A percentile compares a stretch with the other conserved stretches of the same genome.
These are phyloP conservation scores for Zophobas atratus DNA, from an alignment of 1,140 invertebrate species.

Conservation along the genomic window DNA sequence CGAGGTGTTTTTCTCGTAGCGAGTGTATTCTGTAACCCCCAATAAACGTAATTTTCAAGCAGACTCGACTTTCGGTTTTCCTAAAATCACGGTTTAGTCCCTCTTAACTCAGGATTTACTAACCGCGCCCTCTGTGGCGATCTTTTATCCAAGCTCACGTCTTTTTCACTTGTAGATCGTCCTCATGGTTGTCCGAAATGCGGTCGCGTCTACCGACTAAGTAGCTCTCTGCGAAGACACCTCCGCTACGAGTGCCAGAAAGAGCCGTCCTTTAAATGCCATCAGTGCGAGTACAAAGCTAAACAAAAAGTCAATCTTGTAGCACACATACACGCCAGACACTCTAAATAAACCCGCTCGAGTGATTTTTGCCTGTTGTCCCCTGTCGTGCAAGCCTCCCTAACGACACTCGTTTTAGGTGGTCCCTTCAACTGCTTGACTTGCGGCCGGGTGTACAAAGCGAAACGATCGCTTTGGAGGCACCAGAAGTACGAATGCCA, in stretches of 20 bases:
- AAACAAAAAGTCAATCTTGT: constrained; percentile 65
- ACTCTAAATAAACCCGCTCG: background rate
- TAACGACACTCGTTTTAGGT: constrained; percentile 19
- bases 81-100: background rate
- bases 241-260: constrained; percentile 60
- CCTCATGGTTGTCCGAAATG: constrained; percentile 50
- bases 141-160: background rate
- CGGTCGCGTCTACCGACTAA: constrained; percentile 56
- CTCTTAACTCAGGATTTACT: background rate
- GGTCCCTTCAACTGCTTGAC: constrained; percentile 69
- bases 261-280: constrained; percentile 65
- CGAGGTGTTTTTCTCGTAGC: background rate
- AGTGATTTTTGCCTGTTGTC: background rate
- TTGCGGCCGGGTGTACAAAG: constrained; percentile 59
- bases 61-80: background rate
- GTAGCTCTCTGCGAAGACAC: constrained; percentile 58
- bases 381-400: background rate
- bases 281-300: constrained; percentile 39
- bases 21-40: background rate
- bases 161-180: constrained; percentile 20
- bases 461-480: constrained; percentile 57
- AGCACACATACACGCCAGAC: constrained; percentile 11
- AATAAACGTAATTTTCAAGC: too few species aligned
- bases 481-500: constrained; percentile 62
- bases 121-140: background rate